A percentile compares a stretch with the other conserved stretches of the same genome.
Evolutionary conservation across 2,113 vertebrate genomes (phyloP).

Genomic region (Heterochromis multidens): DNA sequence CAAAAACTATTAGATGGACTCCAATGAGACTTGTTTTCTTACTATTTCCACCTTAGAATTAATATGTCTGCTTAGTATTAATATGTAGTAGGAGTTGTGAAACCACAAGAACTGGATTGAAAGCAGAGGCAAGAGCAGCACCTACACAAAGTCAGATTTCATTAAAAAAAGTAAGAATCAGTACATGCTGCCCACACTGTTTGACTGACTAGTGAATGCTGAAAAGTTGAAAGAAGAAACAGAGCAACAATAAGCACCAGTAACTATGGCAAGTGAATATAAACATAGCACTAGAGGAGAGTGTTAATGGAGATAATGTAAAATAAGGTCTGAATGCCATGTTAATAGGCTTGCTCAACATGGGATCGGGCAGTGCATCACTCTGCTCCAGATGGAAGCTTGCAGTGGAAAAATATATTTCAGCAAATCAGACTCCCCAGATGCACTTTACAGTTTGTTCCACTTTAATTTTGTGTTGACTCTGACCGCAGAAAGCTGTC

Average conservation of each 20-base stretch:
- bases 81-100: neutral
- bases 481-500: slow-evolving; percentile 11
- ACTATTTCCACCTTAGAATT: neutral
- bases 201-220: neutral
- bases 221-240: neutral
- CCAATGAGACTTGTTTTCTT: neutral
- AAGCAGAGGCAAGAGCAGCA: neutral
- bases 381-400: neutral
- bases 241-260: neutral
- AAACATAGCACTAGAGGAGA: neutral
- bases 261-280: neutral
- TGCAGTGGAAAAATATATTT: neutral
- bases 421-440: slow-evolving; percentile 1
- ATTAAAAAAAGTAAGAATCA: neutral
- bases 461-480: slow-evolving; percentile 10
- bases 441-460: slow-evolving; percentile 8
- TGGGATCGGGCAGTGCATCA: neutral
- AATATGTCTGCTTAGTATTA: neutral
- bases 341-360: neutral
- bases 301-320: neutral
- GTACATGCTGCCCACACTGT: neutral
- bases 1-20: neutral
- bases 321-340: neutral
- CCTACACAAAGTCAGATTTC: neutral
- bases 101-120: neutral